Evolutionary conservation across 1,140 invertebrate genomes (phyloP).

Genomic region (Neodiprion virginianus): DNA sequence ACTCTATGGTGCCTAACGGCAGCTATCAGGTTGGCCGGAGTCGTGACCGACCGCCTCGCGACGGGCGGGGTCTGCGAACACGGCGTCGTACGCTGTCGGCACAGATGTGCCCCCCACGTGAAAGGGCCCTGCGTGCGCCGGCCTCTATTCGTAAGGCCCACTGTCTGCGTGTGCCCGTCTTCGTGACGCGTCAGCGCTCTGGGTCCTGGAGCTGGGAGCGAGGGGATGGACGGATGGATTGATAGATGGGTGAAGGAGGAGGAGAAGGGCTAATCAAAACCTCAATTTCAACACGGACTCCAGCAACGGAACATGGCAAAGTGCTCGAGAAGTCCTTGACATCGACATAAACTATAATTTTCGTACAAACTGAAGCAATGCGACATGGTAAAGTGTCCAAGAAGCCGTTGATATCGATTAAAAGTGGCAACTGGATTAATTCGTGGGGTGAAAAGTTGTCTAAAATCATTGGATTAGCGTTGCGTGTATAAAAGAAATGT

Average conservation of each 20-base stretch:
- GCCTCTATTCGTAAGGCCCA: background rate
- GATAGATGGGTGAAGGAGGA: background rate
- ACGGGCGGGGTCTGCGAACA: conserved; percentile 6
- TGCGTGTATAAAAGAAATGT: no score
- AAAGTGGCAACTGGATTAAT: no score
- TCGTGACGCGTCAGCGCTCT: background rate
- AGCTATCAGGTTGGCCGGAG: conserved; percentile 4
- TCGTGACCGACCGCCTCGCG: conserved; percentile 2
- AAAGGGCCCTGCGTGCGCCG: conserved; percentile 2
- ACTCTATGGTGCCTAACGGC: background rate
- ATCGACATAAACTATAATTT: no score
- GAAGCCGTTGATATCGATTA: no score
- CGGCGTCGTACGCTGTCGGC: background rate
- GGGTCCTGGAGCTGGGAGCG: conserved; percentile 2
- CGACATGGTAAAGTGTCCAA: no score
- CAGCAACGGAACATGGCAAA: no score
- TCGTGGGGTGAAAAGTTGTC: no score
- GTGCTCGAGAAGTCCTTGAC: no score
- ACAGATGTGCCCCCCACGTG: background rate
- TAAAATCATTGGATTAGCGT: no score
- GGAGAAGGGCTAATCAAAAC: conserved; percentile 17
- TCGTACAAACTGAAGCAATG: no score
- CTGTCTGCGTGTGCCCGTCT: background rate
- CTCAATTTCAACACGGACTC: no score
- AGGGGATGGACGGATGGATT: background rate